These are phyloP conservation scores for Gasterosteus nipponicus DNA, from an alignment of 2,113 vertebrate genomes.

Conservation along the genomic window DNA sequence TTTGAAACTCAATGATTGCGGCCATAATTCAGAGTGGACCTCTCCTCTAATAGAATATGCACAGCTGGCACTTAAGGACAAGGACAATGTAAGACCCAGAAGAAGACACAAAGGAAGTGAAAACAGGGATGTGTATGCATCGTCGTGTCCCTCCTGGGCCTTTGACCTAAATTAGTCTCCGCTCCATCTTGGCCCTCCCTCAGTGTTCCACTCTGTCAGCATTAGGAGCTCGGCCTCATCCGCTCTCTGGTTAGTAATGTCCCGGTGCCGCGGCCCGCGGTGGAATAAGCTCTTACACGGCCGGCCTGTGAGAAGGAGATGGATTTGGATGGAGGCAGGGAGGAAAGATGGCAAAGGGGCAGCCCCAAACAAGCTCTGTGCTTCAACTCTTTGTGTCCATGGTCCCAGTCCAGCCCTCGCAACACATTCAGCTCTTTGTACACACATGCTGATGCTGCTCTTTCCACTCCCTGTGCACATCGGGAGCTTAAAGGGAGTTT, in stretches of 20 bases:
- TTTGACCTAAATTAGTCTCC: slow-evolving; percentile 64
- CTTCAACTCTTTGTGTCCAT: slow-evolving; percentile 12
- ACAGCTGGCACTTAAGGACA: slow-evolving; percentile 2
- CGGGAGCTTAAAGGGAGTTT: neutral
- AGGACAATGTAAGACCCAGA: slow-evolving; percentile 9
- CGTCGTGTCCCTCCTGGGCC: slow-evolving; percentile 32
- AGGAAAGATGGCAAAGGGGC: slow-evolving; percentile 24
- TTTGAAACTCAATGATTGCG: slow-evolving; percentile 6
- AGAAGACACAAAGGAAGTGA: neutral
- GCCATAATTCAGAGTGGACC: slow-evolving; percentile 18
- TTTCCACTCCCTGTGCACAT: neutral
- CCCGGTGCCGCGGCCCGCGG: slow-evolving; percentile 49
- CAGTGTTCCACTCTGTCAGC: slow-evolving; percentile 53
- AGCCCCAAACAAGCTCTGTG: slow-evolving; percentile 33
- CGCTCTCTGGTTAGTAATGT: slow-evolving; percentile 54
- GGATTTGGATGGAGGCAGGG: slow-evolving; percentile 30
- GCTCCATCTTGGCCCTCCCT: slow-evolving; percentile 35
- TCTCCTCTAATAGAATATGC: slow-evolving; percentile 5
- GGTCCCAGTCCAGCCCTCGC: neutral
- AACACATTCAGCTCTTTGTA: slow-evolving; percentile 2
- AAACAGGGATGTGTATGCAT: slow-evolving; percentile 8
- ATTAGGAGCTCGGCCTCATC: slow-evolving; percentile 56
- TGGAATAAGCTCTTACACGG: slow-evolving; percentile 61
- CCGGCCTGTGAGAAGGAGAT: slow-evolving; percentile 39
- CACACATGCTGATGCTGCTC: slow-evolving; percentile 7